Base-by-base conservation (phyloP, 2,888 invertebrate species). In the Tenthredo notha region DNA sequence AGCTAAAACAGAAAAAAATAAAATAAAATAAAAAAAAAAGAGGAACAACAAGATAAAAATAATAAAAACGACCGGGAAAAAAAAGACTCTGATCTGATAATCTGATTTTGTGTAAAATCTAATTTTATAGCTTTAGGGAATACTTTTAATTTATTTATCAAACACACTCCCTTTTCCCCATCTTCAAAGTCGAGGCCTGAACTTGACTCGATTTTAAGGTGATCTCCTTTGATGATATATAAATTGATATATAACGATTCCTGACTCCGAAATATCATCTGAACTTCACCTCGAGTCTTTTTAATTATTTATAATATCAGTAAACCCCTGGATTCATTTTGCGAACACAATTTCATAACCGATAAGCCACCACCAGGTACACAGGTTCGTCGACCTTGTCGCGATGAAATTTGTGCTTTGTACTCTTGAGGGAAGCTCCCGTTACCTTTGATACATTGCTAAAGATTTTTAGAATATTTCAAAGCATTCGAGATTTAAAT, bases 71-170 rank as follows among this genome's bases (percentile, higher is more conserved):
- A 15, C 25, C 47, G 29, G 47, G 75, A 21, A 15, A 47, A 15
- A 47, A 50, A 33, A 54, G 54, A 54, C 33, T 33, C 77, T 77
- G 10, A 29, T 33, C 25, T 21, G 50, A 77, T 77, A 67, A 67
- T 67, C 67, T 67, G 67, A 33, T 77, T 77, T 54, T 29, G 7
- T 18, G 29, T 54, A 1, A 25, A 77, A 50, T 77, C 33, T 54
- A 47, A 77, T 77, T 77, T 29, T 54, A 29, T 54, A 29, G 50
- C 21, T 50, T 54, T 47, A 12, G 54, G 33, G 54, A 50, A 54
- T 21, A 50, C 54, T 77, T 47, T 54, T 47, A 77, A 77, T 77
- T 25, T 54, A 77, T 50, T 77, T 77, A 77, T 77, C 50, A 54
- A 54, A 54, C 50, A 77, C 43, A 12, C 21, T 43, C 10, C 1